Evolutionary conservation across 2,888 invertebrate genomes (phyloP), one percentile per base, ranked within the genome.

Genomic region (Eupithecia abbreviata): DNA sequence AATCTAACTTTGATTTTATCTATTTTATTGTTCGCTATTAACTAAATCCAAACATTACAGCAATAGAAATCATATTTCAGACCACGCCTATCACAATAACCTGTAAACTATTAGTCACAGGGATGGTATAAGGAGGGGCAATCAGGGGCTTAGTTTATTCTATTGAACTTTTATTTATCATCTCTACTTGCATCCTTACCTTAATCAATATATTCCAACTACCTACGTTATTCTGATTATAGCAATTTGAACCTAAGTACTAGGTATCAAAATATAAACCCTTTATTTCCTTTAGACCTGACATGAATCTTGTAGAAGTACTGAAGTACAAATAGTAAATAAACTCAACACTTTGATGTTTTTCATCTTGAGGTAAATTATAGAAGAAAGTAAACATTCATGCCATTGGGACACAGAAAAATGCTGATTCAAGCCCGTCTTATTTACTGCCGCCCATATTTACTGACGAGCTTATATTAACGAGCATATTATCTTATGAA

Each of bases 21-120:
- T 72, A 12, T 69, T 74, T 75, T 75, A 75, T 75, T 75, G 74
- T 71, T 72, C 69, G 75, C 75, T 74, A 79, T 79, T 77, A 76
- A 77, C 71, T 71, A 74, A 78, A 69, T 77, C 68, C 76, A 80
- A 73, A 76, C 70, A 77, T 75, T 69, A 55, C 58, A 71, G 76
- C 69, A 73, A 78, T 75, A 74, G 74, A 79, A 75, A 77, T 71
- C 74, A 71, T 77, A 79, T 74, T 77, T 77, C 76, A 81, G 70
- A 71, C 76, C 82, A 80, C 80, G 77, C 80, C 82, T 79, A 51
- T 75, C 76, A 78, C 74, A 73, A 79, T 79, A 78, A 75, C 73
- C 79, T 77, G 77, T 71, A 80, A 77, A 75, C 77, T 72, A 72
- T 65, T 74, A 65, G 41, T 58, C 3, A 13, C 78, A 75, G 75